Base-by-base conservation (phyloP, 2,888 invertebrate genomes). In the Nowickia ferox region DNA sequence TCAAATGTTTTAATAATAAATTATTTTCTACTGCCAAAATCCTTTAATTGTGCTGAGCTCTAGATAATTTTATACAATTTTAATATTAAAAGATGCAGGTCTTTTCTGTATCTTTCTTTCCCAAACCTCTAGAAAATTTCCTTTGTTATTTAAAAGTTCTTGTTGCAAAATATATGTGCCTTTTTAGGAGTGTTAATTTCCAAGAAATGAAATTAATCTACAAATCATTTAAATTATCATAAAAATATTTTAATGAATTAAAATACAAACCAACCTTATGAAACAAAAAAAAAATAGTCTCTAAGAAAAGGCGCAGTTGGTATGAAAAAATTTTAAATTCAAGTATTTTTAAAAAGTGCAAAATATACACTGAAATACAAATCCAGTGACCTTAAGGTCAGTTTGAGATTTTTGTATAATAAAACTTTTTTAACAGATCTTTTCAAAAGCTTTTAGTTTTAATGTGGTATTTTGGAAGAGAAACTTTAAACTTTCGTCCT, bases 161-260 rank as follows among this genome's bases (percentile, higher is more conserved):
- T 48, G 9, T 46, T 48, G 15, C 30, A 65, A 46, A 66, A 1
- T 19, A 15, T 30, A 48, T 11, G 6, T 1, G 4, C 11, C 17
- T 17, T 46, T 63, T 53, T 42, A 38, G 74, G 61, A 68, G 71
- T 55, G 71, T 30, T 30, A 66, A 42, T 74, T 80, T 80, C 80
- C 48, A 72, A 80, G 80, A 80, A 79, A 65, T 53, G n/a, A 66
- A 65, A 80, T 66, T 74, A 80, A 80, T 80, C 65, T 72, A 48
- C 38, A 51, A 57, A 74, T 74, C 13, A 59, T 66, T 42, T 5
- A 40, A 59, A 76, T 53, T 66, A 68, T 61, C 68, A 77, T 77
- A 74, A 61, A 80, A 80, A 81, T 81, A 81, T 80, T 84, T 77
- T 40, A 77, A 68, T 81, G 80, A 72, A 72, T 84, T 84, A 81